phyloP scores from a whole-genome alignment of 23 tunicate genomes.

The Trididemnum nubilum region DNA sequence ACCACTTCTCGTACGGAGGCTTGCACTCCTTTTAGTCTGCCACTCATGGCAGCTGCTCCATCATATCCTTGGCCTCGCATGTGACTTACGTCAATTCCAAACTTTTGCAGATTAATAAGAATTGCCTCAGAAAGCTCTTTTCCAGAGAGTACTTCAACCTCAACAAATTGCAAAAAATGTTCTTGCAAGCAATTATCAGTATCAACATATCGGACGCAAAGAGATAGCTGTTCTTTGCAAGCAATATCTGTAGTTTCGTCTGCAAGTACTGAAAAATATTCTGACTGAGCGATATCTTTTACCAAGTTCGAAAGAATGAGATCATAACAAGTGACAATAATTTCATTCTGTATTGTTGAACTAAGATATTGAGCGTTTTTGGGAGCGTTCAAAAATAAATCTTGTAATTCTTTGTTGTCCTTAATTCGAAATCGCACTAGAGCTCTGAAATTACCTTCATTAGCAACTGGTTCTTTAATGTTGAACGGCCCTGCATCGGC shows the following conservation, averaged over 20 bases:
- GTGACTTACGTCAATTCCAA: neutral
- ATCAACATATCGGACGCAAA: neutral
- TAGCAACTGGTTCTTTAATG: neutral
- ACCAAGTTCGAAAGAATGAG: neutral
- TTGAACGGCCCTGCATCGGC: neutral
- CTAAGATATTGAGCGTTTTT: neutral
- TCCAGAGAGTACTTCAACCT: neutral
- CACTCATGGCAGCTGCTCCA: conserved; percentile 18
- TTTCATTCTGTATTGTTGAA: neutral
- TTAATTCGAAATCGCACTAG: neutral
- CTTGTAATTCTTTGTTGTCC: neutral
- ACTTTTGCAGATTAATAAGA: neutral
- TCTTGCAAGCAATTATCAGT: neutral
- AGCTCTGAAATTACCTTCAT: neutral
- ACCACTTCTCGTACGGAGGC: neutral
- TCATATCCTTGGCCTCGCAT: conserved; percentile 19
- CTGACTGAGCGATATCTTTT: neutral
- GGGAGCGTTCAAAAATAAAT: neutral
- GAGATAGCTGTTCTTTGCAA: neutral
- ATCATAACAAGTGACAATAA: neutral
- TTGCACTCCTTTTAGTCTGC: neutral
- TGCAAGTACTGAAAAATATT: neutral
- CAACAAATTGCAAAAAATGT: neutral
- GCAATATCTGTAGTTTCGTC: neutral
- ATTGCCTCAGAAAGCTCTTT: neutral